Evolutionary conservation across 2,888 invertebrate genomes (phyloP), one percentile per base, ranked within the genome.

Genomic region (Isotomurus palustris): DNA sequence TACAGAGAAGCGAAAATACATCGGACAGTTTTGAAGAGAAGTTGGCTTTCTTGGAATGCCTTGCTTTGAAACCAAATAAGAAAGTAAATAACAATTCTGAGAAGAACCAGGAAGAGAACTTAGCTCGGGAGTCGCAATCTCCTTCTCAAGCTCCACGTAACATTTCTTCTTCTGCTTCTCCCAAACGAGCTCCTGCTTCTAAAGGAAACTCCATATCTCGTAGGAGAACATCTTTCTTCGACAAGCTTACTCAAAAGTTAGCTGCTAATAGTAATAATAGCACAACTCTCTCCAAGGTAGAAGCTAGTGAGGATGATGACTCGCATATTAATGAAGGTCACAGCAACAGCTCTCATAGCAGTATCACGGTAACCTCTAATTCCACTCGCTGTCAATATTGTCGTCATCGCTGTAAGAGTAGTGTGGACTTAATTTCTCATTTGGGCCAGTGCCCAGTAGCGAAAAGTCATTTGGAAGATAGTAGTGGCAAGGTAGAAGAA

Each of bases 371-470:
- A 17, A 53, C 59, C 21, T 50, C 53, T 3, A 63, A 58, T 36
- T 64, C 64, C 6, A 67, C 56, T 12, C 48, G 91, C 58, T 91
- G 91, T 74, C 89, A 89, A 75, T 84, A 86, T 73, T 91, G 91
- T 74, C 82, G 90, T 64, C 89, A 88, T 74, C 81, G 90, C 60
- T 91, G 90, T 76, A 91, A 91, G 77, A 88, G 87, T 25, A 88
- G 87, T 69, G 81, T 84, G 3, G 91, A 90, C 76, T 79, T 91
- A 47, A 79, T 84, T 63, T 78, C 83, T 58, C 91, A 91, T 74
- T 78, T 89, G 74, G 83, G 84, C 75, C 83, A 82, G 35, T 91
- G 91, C 73, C 76, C 76, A 6, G 83, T 81, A 68, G 81, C 82
- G 28, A 74, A 64, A 2, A 53, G 54, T 49, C 57, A 54, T 10